Evolutionary conservation across 1,140 invertebrate genomes (phyloP).

Genomic region (Harpegnathos saltator): DNA sequence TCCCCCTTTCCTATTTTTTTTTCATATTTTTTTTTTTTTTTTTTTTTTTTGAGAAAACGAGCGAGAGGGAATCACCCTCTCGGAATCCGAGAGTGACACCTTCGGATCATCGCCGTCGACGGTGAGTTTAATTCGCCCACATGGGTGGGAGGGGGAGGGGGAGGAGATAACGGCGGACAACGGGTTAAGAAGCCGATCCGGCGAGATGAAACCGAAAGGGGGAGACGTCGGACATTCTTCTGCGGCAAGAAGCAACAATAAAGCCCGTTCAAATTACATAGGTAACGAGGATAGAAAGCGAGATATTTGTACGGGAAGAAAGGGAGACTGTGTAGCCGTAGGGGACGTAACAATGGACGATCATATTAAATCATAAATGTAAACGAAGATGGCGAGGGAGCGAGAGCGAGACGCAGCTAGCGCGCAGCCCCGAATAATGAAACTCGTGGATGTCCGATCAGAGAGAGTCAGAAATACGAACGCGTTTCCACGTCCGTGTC

Average conservation of each 20-base stretch:
- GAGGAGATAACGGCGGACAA: not conserved
- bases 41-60: too few relatives aligned
- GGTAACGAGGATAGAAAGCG: constrained; percentile 73
- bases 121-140: not conserved
- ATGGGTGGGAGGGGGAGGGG: not conserved
- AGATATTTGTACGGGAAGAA: constrained; percentile 71
- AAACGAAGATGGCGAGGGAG: constrained; percentile 72
- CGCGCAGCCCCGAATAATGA: constrained; percentile 68
- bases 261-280: constrained; percentile 74
- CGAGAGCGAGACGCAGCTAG: constrained; percentile 50
- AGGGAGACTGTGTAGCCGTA: constrained; percentile 58
- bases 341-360: constrained; percentile 76
- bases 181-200: constrained; percentile 39
- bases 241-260: constrained; percentile 65
- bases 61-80: not conserved
- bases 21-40: not conserved
- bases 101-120: too few relatives aligned
- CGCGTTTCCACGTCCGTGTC: constrained; percentile 40
- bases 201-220: constrained; percentile 12
- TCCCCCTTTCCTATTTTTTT: not conserved
- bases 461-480: constrained; percentile 39
- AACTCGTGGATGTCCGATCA: constrained; percentile 61
- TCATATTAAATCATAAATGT: constrained; percentile 80
- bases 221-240: constrained; percentile 51
- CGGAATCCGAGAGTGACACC: too few relatives aligned